phyloP scores from a whole-genome alignment of 2,888 invertebrate species.

The Rhorus exstirpatorius region DNA sequence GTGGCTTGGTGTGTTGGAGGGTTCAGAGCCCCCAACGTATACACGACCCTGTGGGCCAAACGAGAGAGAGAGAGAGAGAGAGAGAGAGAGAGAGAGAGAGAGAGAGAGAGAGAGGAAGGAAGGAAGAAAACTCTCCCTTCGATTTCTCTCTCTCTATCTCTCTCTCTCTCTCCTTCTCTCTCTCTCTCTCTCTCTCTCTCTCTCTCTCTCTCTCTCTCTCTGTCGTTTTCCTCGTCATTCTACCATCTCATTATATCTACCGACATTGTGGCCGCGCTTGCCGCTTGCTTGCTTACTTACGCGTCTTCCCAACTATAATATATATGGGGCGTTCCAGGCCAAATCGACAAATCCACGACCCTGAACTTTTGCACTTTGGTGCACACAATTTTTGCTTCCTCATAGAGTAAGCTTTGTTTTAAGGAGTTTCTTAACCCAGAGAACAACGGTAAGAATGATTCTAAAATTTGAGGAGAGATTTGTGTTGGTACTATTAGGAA shows the following conservation, averaged over 20 bases:
- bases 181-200: constrained; percentile 50
- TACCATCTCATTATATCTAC: constrained; percentile 55
- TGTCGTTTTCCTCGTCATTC: constrained; percentile 64
- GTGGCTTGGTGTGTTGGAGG: constrained; percentile 54
- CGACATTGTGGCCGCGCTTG: constrained; percentile 65
- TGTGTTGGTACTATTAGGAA: too few relatives aligned
- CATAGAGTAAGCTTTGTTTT: too few relatives aligned
- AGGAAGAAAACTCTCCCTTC: constrained; percentile 26
- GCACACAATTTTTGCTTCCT: too few relatives aligned
- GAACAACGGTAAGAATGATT: too few relatives aligned
- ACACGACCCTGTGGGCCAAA: constrained; percentile 49
- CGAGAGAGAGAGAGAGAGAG: constrained; percentile 66
- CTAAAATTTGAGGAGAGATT: too few relatives aligned
- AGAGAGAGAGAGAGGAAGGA: constrained; percentile 63
- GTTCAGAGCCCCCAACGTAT: constrained; percentile 62
- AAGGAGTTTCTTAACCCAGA: too few relatives aligned
- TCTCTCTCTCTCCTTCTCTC: constrained; percentile 35
- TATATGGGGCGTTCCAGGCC: too few relatives aligned
- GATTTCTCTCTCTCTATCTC: constrained; percentile 42
- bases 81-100: constrained; percentile 58
- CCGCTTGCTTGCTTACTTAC: constrained; percentile 63
- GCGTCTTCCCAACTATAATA: constrained; percentile 55
- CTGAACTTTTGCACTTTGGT: too few relatives aligned
- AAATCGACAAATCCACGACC: too few relatives aligned
- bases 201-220: constrained; percentile 33